Evolutionary conservation across 2,113 vertebrate genomes (phyloP), one percentile per base, ranked within the genome.

Genomic region (Paedocypris sp.): DNA sequence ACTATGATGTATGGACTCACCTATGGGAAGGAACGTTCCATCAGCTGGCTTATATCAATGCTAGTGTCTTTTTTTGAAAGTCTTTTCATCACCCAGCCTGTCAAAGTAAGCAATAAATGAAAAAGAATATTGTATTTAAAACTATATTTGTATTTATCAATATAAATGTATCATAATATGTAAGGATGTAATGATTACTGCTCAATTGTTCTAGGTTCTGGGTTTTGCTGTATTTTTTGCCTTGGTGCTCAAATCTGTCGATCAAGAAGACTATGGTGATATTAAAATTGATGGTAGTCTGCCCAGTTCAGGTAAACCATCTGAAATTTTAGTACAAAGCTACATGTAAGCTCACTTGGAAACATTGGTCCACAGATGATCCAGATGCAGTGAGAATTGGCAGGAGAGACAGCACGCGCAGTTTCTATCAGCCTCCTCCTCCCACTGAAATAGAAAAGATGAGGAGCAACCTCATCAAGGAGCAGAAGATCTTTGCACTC

Each of bases 211-310:
- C 62, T 46, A 97, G 93, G 95, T 98, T 48, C 79, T 98, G 69
- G 94, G 94, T 41, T 98, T 96, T 77, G 91, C 93, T 60, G 89
- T 90, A 56, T 98, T 98, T 77, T 98, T 98, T 75, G 89, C 92
- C 43, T 83, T 98, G 47, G 90, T 94, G 69, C 75, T 94, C 59
- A 97, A 93, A 76, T 90, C 82, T 53, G 80, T 88, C 4, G 94
- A 95, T 38, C 84, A 90, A 1, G 90, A 98, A 31, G 92, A 95
- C 31, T 91, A 88, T 1, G 77, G 77, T 53, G 79, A 84, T 25
- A 76, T 80, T 51, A 43, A 60, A 29, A 53, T 79, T 59, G 74
- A 84, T 28, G 73, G 57, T 2, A 71, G 61, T 61, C 32, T 77
- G n/a, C 57, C 69, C 63, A 79, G 64, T 23, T 26, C 74, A 74